Evolutionary conservation across 1,140 invertebrate genomes (phyloP).

Genomic region (Drosophila guanche): DNA sequence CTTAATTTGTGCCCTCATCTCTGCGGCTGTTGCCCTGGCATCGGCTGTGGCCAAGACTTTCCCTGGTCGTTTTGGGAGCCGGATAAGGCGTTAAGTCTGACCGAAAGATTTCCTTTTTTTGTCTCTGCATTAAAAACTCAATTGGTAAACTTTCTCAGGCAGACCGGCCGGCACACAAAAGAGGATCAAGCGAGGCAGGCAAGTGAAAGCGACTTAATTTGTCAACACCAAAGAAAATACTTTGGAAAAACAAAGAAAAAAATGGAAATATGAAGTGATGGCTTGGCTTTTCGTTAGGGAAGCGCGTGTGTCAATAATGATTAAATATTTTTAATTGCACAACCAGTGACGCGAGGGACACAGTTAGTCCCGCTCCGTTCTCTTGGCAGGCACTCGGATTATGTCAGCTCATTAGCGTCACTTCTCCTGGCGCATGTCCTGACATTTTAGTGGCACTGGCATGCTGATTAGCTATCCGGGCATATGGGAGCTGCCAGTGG

Average conservation of each 20-base stretch:
- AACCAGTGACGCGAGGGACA: not conserved
- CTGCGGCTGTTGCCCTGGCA: slow-evolving; percentile 29
- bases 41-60: not conserved
- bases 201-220: slow-evolving; percentile 58
- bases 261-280: slow-evolving; percentile 29
- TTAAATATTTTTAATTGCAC: slow-evolving; percentile 70
- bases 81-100: slow-evolving; percentile 43
- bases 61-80: not conserved
- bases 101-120: slow-evolving; percentile 35
- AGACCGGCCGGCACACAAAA: not conserved
- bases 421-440: slow-evolving; percentile 53
- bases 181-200: slow-evolving; percentile 19
- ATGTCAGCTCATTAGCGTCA: slow-evolving; percentile 73
- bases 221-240: slow-evolving; percentile 45
- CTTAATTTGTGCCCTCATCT: slow-evolving; percentile 9
- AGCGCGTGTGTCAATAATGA: slow-evolving; percentile 66
- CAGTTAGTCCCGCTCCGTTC: not conserved
- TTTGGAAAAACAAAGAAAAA: slow-evolving; percentile 24
- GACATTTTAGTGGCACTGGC: slow-evolving; percentile 62
- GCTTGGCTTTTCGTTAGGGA: slow-evolving; percentile 15
- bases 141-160: slow-evolving; percentile 26
- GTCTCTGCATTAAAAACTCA: slow-evolving; percentile 52
- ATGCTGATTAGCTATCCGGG: slow-evolving; percentile 62
- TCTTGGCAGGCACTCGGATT: slow-evolving; percentile 30
- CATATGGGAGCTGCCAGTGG: slow-evolving; percentile 6